Conservation (phyloP, 1,140 invertebrate genomes). For the Helicorthomorpha holstii region DNA sequence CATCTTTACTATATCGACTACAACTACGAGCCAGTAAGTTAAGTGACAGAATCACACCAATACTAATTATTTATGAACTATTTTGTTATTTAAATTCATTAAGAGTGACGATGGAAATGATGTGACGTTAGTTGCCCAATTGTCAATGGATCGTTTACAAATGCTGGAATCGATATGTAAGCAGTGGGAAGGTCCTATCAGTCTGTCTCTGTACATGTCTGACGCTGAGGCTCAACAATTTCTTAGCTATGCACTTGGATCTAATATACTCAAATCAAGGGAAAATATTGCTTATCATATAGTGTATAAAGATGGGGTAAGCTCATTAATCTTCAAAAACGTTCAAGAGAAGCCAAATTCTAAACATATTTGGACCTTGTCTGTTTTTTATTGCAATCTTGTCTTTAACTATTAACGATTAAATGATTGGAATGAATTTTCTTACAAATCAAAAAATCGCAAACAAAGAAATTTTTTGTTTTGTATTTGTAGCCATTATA, state of each 20-base stretch:
- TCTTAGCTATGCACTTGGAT: constrained; percentile 54
- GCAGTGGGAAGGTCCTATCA: constrained; percentile 78
- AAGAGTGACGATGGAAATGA: constrained; percentile 31
- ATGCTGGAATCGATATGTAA: constrained; percentile 70
- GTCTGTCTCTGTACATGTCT: constrained; percentile 70
- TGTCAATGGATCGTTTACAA: constrained; percentile 72
- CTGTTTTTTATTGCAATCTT: no score
- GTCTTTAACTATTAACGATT: no score
- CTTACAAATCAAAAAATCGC: background rate
- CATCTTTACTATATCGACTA: constrained; percentile 77
- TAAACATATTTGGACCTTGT: no score
- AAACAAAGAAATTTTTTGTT: background rate
- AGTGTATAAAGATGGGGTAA: constrained; percentile 76
- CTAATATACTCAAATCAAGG: constrained; percentile 49
- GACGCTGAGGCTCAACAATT: constrained; percentile 76
- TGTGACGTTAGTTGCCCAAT: constrained; percentile 71
- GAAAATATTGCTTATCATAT: constrained; percentile 83
- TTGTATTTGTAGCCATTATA: constrained; percentile 57
- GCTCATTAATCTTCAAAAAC: constrained; percentile 13
- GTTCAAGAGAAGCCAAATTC: no score
- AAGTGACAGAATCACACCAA: background rate
- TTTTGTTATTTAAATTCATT: background rate
- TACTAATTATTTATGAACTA: background rate
- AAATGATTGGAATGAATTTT: constrained; percentile 2
- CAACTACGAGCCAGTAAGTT: constrained; percentile 38